phyloP scores from a whole-genome alignment of 2,113 vertebrate species.

The Ameiurus melas region DNA sequence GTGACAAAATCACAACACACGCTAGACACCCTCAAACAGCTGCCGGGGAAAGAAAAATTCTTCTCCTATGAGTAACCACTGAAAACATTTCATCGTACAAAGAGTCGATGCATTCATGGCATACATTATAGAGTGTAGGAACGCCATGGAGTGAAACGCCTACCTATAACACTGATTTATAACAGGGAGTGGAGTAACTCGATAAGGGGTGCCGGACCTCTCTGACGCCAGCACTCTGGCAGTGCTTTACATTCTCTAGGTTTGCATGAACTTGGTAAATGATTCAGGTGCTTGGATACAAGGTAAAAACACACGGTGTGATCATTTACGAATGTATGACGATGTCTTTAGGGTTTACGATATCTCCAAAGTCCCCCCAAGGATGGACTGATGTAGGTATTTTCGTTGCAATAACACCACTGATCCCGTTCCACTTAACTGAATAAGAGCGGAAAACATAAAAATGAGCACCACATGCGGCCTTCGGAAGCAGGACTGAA shows the following conservation, averaged over 20 bases:
- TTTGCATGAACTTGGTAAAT: not conserved
- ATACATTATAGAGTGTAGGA: not conserved
- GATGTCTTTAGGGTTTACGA: not conserved
- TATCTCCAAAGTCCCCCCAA: not conserved
- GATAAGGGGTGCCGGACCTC: not conserved
- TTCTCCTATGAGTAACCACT: not conserved
- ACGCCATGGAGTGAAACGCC: not conserved
- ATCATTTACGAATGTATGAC: not conserved
- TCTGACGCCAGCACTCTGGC: not conserved
- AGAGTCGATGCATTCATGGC: not conserved
- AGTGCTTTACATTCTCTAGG: not conserved
- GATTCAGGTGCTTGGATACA: not conserved
- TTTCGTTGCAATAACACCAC: not conserved
- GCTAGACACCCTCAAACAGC: not conserved
- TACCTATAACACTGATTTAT: conserved; percentile 16
- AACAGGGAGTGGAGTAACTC: conserved; percentile 1
- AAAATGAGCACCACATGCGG: not conserved
- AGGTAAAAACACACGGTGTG: not conserved
- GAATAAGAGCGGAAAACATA: not conserved
- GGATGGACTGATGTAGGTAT: not conserved
- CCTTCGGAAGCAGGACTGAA: not conserved
- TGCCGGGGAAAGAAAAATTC: not conserved
- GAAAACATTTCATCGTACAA: not conserved
- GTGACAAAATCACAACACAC: not conserved
- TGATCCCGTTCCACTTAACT: not conserved